A percentile compares a stretch with the other conserved stretches of the same genome.
phyloP scores from a whole-genome alignment of 2,888 invertebrate species.

The Phyllotreta cruciferae region DNA sequence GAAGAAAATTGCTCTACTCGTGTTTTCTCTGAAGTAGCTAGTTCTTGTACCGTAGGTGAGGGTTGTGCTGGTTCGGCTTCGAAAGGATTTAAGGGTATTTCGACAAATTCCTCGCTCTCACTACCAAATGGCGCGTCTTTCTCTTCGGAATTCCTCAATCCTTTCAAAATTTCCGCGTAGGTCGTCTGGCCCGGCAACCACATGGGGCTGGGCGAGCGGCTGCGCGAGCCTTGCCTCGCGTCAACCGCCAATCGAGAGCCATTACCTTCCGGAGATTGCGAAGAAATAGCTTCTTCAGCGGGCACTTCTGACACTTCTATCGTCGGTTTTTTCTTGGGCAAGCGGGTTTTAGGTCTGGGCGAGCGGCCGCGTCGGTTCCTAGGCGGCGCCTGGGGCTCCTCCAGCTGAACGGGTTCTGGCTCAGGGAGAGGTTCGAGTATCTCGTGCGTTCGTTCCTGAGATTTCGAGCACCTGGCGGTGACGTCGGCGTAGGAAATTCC shows the following conservation, averaged over 20 bases:
- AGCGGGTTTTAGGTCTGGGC: constrained; percentile 10
- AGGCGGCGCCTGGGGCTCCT: constrained; percentile 31
- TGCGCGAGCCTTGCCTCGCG: constrained; percentile 50
- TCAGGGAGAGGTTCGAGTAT: constrained; percentile 45
- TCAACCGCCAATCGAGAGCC: constrained; percentile 10
- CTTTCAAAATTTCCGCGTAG: constrained; percentile 81
- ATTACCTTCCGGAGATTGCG: constrained; percentile 3
- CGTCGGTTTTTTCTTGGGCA: constrained; percentile 31
- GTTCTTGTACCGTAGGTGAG: constrained; percentile 6
- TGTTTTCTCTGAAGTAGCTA: constrained; percentile 1
- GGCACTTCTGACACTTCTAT: constrained; percentile 2
- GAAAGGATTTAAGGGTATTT: constrained; percentile 18
- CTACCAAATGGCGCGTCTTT: constrained; percentile 23
- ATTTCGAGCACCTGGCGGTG: constrained; percentile 66
- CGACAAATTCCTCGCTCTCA: neutral
- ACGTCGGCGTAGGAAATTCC: constrained; percentile 73
- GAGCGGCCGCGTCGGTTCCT: constrained; percentile 60
- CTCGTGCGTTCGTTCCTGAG: constrained; percentile 48
- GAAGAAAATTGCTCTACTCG: constrained; percentile 18
- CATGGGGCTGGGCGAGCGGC: constrained; percentile 74
- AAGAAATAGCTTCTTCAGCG: too few relatives aligned
- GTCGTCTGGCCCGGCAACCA: constrained; percentile 78
- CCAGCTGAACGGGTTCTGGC: constrained; percentile 37
- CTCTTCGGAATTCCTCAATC: constrained; percentile 54
- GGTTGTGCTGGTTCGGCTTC: constrained; percentile 16